A percentile compares a stretch with the other conserved stretches of the same genome.
Evolutionary conservation across 2,113 vertebrate genomes (phyloP).

Genomic region (Nerophis ophidion): DNA sequence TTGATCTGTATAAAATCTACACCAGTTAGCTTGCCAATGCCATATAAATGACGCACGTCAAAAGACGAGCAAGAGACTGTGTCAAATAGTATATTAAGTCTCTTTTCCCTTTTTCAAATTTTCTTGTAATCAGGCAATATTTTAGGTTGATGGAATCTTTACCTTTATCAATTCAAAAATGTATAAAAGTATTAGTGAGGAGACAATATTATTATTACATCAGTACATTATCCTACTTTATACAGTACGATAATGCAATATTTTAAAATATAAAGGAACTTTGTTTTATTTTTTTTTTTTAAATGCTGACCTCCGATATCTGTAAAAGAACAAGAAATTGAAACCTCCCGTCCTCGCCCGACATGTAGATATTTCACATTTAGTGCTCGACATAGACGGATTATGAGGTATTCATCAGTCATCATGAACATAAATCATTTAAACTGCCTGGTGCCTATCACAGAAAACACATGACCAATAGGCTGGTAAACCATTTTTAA

Average conservation of each 20-base stretch:
- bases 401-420: slow-evolving; percentile 13
- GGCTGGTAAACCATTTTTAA: background rate
- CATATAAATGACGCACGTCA: no score
- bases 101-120: no score
- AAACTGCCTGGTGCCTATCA: slow-evolving; percentile 13
- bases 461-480: background rate
- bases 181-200: no score
- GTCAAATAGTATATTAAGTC: no score
- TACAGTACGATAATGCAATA: background rate
- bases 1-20: no score
- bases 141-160: no score
- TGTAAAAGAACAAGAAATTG: background rate
- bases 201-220: no score
- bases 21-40: no score
- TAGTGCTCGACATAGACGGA: background rate
- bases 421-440: slow-evolving; percentile 6
- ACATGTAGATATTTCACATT: slow-evolving; percentile 1
- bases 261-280: background rate
- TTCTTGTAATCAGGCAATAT: no score
- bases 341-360: background rate
- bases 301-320: background rate
- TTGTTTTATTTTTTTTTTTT: background rate
- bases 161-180: no score
- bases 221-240: background rate
- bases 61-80: no score